Percentiles rank a stretch among this genome's conserved stretches.
Conservation (phyloP, 2,888 invertebrate genomes). For the Cataglyphis rosenhaueri region DNA sequence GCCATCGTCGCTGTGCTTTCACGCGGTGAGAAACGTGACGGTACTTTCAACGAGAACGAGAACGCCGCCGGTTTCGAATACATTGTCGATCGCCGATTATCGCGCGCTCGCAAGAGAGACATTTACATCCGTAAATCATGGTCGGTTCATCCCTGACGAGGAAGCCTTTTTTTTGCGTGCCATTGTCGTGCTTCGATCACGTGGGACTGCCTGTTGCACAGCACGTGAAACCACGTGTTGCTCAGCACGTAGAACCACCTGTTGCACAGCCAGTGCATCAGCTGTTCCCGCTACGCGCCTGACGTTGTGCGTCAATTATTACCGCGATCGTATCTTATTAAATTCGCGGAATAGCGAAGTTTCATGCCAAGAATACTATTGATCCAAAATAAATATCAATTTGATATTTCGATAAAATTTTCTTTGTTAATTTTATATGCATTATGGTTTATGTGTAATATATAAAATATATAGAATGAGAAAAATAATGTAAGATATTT, state of each 20-base stretch:
- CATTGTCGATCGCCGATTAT: neutral
- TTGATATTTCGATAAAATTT: neutral
- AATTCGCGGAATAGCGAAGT: neutral
- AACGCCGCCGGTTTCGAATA: neutral
- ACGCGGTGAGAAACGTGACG: constrained; percentile 60
- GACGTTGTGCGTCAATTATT: neutral
- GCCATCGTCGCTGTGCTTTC: constrained; percentile 58
- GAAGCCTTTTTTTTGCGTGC: neutral
- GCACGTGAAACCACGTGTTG: constrained; percentile 15
- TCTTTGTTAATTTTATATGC: neutral
- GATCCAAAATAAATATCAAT: neutral
- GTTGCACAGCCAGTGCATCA: constrained; percentile 48
- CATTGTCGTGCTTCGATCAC: constrained; percentile 50
- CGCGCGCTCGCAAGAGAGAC: neutral
- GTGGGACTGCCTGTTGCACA: constrained; percentile 61
- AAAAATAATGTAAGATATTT: neutral
- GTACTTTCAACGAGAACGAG: constrained; percentile 45
- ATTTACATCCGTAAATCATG: neutral
- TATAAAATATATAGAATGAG: neutral
- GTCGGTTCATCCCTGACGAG: neutral
- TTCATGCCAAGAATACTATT: neutral
- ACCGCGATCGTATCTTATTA: neutral
- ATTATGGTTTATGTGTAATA: neutral
- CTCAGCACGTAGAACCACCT: constrained; percentile 64
- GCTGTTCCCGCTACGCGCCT: constrained; percentile 15